A percentile compares a stretch with the other conserved stretches of the same genome.
phyloP scores from a whole-genome alignment of 2,113 vertebrate species.

The Cyprinus carpio region DNA sequence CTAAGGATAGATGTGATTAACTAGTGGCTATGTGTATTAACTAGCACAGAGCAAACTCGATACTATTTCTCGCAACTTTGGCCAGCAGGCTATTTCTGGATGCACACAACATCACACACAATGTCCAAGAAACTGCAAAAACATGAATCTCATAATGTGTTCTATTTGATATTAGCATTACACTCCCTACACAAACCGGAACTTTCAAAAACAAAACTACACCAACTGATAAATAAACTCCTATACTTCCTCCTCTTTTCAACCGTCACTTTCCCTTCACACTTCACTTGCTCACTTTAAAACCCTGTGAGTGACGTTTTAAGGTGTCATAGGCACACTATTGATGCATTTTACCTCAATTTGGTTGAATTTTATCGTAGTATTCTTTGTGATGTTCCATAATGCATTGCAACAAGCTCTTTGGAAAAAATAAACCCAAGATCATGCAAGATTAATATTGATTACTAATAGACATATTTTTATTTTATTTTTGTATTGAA shows the following conservation, averaged over 20 bases:
- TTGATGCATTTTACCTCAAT: neutral
- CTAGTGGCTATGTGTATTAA: conserved; percentile 29
- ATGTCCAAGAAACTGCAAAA: conserved; percentile 2
- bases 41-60: conserved; percentile 23
- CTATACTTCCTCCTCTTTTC: conserved; percentile 13
- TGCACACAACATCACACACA: neutral
- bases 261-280: conserved; percentile 13
- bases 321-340: neutral
- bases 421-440: neutral
- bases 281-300: neutral
- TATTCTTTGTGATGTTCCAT: neutral
- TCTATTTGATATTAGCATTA: conserved; percentile 12
- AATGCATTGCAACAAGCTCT: neutral
- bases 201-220: neutral
- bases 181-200: conserved; percentile 27
- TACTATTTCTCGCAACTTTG: conserved; percentile 20
- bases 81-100: neutral
- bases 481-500: neutral
- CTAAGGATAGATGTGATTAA: conserved; percentile 35
- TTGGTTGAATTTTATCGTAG: neutral
- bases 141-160: neutral
- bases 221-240: conserved; percentile 7
- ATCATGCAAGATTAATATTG: neutral
- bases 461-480: conserved; percentile 6
- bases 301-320: neutral